Percentiles rank a stretch among this genome's conserved stretches.
Evolutionary conservation across 2,797 vertebrate genomes (phyloP).

Genomic region (Prionace glauca): DNA sequence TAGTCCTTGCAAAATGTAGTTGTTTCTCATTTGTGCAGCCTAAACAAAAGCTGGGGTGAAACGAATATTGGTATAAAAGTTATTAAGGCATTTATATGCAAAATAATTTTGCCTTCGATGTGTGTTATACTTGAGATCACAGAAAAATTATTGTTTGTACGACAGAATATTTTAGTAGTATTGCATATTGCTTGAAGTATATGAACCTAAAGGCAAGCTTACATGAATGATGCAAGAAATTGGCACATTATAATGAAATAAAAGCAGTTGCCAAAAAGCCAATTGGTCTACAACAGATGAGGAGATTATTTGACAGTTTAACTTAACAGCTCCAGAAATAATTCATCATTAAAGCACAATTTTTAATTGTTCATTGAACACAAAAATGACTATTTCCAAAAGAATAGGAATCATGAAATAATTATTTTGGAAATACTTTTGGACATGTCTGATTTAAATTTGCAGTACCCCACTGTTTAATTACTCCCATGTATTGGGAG

Average conservation of each 20-base stretch:
- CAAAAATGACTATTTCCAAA: background rate
- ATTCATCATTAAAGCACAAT: background rate
- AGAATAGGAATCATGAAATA: background rate
- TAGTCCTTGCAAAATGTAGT: background rate
- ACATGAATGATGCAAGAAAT: background rate
- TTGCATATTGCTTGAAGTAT: background rate
- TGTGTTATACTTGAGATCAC: background rate
- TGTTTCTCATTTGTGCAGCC: background rate
- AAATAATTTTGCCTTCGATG: background rate
- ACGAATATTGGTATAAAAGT: background rate
- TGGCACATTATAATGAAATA: background rate
- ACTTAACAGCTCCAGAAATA: background rate
- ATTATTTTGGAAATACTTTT: background rate
- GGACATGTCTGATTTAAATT: background rate
- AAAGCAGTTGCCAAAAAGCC: slow-evolving; percentile 7
- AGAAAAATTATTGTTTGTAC: background rate
- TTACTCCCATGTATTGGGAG: background rate
- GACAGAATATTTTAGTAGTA: background rate
- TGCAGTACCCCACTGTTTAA: background rate
- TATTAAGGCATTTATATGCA: background rate
- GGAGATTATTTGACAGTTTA: background rate
- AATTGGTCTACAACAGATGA: background rate
- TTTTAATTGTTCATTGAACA: background rate
- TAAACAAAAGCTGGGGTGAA: background rate
- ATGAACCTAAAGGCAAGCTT: background rate